phyloP scores from a whole-genome alignment of 2,797 vertebrate species.

The Myoxocephalus aenaeus region DNA sequence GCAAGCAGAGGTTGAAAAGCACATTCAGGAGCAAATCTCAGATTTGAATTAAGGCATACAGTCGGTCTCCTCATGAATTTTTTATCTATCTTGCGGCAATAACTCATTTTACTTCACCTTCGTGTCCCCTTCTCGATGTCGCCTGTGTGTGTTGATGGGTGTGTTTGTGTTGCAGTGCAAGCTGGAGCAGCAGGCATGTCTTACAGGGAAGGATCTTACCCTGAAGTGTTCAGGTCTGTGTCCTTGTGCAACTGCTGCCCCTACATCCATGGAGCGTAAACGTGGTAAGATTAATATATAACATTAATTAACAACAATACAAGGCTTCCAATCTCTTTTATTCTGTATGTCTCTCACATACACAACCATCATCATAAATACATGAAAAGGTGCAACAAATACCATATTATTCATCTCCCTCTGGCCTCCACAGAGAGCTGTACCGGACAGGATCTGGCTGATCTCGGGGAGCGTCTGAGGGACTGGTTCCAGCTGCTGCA shows the following conservation, averaged over 20 bases:
- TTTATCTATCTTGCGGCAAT: slow-evolving; percentile 71
- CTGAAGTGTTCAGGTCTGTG: slow-evolving; percentile 92
- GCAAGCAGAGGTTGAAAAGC: slow-evolving; percentile 56
- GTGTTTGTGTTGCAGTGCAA: slow-evolving; percentile 88
- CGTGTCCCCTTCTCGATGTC: slow-evolving; percentile 59
- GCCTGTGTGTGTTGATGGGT: slow-evolving; percentile 6
- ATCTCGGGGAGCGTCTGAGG: slow-evolving; percentile 94
- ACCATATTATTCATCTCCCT: slow-evolving; percentile 11
- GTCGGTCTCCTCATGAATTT: slow-evolving; percentile 80
- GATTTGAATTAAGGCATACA: slow-evolving; percentile 72
- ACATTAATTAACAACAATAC: not conserved
- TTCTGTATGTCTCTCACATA: slow-evolving; percentile 20
- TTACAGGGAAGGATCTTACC: slow-evolving; percentile 92
- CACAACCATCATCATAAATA: not conserved
- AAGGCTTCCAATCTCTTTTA: not conserved
- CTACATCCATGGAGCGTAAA: slow-evolving; percentile 80
- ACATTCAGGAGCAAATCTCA: slow-evolving; percentile 59
- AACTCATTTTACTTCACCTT: slow-evolving; percentile 74
- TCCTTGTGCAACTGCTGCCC: slow-evolving; percentile 89
- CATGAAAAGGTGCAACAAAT: slow-evolving; percentile 23
- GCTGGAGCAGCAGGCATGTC: slow-evolving; percentile 97
- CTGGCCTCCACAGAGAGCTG: slow-evolving; percentile 86
- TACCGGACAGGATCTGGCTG: slow-evolving; percentile 95
- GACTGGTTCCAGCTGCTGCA: slow-evolving; percentile 99
- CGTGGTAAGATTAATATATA: slow-evolving; percentile 82